Percentiles rank a stretch among this genome's conserved stretches.
phyloP scores from a whole-genome alignment of 2,113 vertebrate species.

The Vidua macroura region DNA sequence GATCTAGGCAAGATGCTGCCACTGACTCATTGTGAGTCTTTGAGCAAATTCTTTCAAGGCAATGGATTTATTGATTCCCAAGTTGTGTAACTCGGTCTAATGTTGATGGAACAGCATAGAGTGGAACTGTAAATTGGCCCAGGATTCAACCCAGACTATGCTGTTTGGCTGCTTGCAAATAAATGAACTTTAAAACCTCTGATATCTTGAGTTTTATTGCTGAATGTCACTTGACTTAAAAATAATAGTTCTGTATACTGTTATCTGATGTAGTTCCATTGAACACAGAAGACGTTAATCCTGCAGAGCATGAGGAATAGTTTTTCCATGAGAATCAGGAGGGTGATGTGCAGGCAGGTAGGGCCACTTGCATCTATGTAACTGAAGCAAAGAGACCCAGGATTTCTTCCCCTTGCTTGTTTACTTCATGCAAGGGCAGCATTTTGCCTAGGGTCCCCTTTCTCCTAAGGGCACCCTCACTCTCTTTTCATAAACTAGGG shows the following conservation, averaged over 20 bases:
- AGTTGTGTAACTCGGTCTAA: background rate
- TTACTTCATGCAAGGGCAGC: background rate
- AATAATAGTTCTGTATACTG: background rate
- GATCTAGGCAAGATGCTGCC: background rate
- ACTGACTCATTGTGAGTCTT: background rate
- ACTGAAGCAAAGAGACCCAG: background rate
- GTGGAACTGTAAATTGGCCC: background rate
- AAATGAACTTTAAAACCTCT: conserved; percentile 15
- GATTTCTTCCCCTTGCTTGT: background rate
- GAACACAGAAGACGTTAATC: background rate
- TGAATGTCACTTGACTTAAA: background rate
- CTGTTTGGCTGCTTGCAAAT: background rate
- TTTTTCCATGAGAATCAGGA: background rate
- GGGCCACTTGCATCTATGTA: background rate
- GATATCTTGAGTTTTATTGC: conserved; percentile 24
- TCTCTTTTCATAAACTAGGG: background rate
- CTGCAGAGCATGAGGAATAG: background rate
- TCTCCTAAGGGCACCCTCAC: background rate
- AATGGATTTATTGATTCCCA: background rate
- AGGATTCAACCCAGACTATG: background rate
- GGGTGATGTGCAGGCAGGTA: background rate
- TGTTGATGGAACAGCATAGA: background rate
- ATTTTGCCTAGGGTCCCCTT: background rate
- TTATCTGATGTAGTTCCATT: background rate
- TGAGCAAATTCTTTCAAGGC: background rate